Percentiles rank a stretch among this genome's conserved stretches.
Evolutionary conservation across 1,140 invertebrate genomes (phyloP).

Genomic region (Thalassaphorura encarpata): DNA sequence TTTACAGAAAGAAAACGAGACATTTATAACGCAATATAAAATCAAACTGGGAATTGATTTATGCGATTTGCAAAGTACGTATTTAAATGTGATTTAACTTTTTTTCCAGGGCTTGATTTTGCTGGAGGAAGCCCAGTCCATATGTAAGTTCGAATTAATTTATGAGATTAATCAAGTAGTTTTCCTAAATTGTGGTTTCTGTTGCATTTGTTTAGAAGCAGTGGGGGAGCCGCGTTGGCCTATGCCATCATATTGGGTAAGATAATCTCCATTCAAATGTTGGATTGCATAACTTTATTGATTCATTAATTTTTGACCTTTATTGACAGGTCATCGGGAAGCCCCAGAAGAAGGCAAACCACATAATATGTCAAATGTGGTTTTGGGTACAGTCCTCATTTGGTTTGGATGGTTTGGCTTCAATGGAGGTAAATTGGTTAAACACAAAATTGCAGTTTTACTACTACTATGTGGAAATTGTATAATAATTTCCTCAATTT

Average conservation of each 20-base stretch:
- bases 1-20: too few relatives aligned
- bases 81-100: not conserved
- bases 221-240: slow-evolving; percentile 24
- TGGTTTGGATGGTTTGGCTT: slow-evolving; percentile 31
- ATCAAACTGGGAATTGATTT: not conserved
- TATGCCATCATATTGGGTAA: slow-evolving; percentile 30
- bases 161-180: not conserved
- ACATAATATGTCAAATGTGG: slow-evolving; percentile 31
- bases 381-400: slow-evolving; percentile 29
- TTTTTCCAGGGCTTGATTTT: slow-evolving; percentile 30
- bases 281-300: too few relatives aligned
- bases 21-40: not conserved
- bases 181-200: not conserved
- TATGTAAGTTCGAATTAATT: not conserved
- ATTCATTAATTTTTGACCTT: too few relatives aligned
- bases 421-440: too few relatives aligned
- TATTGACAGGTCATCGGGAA: slow-evolving; percentile 23
- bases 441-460: too few relatives aligned
- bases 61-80: not conserved
- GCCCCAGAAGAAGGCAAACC: slow-evolving; percentile 20
- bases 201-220: not conserved
- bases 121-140: slow-evolving; percentile 29
- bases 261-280: too few relatives aligned
- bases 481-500: too few relatives aligned
- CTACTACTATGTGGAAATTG: not conserved